These are phyloP conservation scores for Monoplex corrugatus DNA, from an alignment of 2,888 invertebrate genomes.

Conservation along the genomic window DNA sequence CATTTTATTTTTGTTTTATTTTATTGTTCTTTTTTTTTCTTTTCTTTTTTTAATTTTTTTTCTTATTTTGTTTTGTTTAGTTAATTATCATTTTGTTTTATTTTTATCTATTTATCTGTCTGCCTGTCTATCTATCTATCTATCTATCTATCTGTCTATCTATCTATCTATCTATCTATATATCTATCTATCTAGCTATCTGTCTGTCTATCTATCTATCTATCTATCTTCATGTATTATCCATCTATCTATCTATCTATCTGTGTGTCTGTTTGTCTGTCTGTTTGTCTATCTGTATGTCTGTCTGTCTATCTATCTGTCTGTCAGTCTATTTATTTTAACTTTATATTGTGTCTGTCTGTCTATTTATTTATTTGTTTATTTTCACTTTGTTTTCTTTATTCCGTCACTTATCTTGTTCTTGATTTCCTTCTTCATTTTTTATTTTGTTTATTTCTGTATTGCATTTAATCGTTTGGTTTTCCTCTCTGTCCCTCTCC, in stretches of 20 bases:
- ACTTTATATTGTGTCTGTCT: background rate
- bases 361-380: too few relatives aligned
- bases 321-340: background rate
- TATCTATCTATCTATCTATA: slow-evolving; percentile 26
- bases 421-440: background rate
- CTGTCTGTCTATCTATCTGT: background rate
- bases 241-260: too few relatives aligned
- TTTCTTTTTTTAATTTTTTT: too few relatives aligned
- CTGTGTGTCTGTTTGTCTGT: background rate
- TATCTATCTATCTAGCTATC: slow-evolving; percentile 17
- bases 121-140: background rate
- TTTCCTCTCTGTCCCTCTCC: too few relatives aligned
- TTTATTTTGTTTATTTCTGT: background rate
- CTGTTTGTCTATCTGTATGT: background rate
- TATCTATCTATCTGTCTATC: background rate
- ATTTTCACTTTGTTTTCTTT: too few relatives aligned
- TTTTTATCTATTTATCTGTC: background rate
- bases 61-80: too few relatives aligned
- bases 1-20: too few relatives aligned
- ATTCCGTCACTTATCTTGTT: too few relatives aligned
- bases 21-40: too few relatives aligned
- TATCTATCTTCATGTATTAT: background rate
- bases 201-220: slow-evolving; percentile 17
- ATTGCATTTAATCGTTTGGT: background rate
- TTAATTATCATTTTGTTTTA: too few relatives aligned